Evolutionary conservation across 2,797 vertebrate species (phyloP), one percentile per base, ranked within the genome.

Genomic region (Chromis chromis): DNA sequence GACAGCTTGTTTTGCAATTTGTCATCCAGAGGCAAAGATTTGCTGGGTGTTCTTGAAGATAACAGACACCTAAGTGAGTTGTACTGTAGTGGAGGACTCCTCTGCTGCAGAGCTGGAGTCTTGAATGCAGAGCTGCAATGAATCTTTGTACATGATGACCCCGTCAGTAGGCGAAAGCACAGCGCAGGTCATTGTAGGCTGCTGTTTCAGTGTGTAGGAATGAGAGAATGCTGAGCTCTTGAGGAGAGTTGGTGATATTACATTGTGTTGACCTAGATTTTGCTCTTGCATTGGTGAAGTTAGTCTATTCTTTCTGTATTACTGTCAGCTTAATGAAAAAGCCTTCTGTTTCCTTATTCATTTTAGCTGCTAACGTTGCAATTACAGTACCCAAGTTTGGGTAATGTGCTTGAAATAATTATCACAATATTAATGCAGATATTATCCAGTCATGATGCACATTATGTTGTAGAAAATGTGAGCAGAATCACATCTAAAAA

Each of bases 161-260:
- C 25, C 19, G 52, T 46, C 54, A 78, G 64, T 19, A 55, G 46
- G 56, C 59, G 21, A 22, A 70, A 53, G 36, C 60, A 28, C 58
- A 56, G 57, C 50, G 4, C 67, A 22, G 78, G 78, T 84, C 85
- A 76, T 40, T 57, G 69, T 77, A 60, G 78, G 55, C 74, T 74
- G 59, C 65, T 74, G 64, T 66, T 79, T 73, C 31, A 63, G 33
- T 79, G 60, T 60, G 69, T 40, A 60, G 74, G 65, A 68, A 71
- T 69, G 36, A 86, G 60, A 70, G 64, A 81, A 86, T 65, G 59
- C 79, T 86, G 88, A 84, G 82, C 80, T 79, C 88, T 90, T 81
- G 79, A 88, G 87, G 83, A 89, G 46, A 86, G 28, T 74, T 44
- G 22, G 57, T 70, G 81, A 76, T 79, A 90, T 88, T 86, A 69